phyloP scores from a whole-genome alignment of 2,888 invertebrate genomes.

The Platynereis dumerilii region DNA sequence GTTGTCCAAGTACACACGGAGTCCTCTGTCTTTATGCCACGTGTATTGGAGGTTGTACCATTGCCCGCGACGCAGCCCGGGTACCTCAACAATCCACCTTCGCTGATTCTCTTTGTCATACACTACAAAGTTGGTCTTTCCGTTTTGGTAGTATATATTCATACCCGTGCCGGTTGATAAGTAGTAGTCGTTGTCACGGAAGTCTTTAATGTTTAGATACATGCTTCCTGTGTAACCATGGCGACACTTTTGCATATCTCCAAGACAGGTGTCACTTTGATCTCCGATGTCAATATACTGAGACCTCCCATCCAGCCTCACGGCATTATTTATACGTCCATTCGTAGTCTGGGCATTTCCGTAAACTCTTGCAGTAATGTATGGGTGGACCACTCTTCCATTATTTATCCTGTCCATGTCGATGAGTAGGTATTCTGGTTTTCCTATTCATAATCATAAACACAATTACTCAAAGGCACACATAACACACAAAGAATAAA shows the following conservation, averaged over 20 bases:
- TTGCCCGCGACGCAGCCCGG: constrained; percentile 37
- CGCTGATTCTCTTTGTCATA: constrained; percentile 33
- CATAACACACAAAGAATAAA: no score
- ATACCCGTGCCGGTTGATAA: constrained; percentile 28
- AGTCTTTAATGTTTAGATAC: constrained; percentile 51
- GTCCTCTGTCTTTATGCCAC: constrained; percentile 55
- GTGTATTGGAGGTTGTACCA: constrained; percentile 57
- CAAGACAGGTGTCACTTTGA: constrained; percentile 49
- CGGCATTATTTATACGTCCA: constrained; percentile 51
- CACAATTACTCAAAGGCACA: no score
- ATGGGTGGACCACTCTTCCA: constrained; percentile 38
- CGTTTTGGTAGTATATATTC: constrained; percentile 47
- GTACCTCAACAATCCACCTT: constrained; percentile 48
- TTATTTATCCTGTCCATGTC: constrained; percentile 46
- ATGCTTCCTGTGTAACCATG: constrained; percentile 55
- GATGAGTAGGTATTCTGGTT: constrained; percentile 44
- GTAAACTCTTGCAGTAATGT: constrained; percentile 38
- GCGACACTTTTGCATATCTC: constrained; percentile 49
- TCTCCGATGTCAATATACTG: constrained; percentile 57
- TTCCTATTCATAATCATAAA: constrained; percentile 42
- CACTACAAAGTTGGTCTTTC: constrained; percentile 43
- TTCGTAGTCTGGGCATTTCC: constrained; percentile 44
- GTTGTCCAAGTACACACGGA: constrained; percentile 34
- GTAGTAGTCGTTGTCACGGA: constrained; percentile 51
- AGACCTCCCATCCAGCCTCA: constrained; percentile 47